phyloP scores from a whole-genome alignment of 2,113 vertebrate species.

The Oriolus oriolus region DNA sequence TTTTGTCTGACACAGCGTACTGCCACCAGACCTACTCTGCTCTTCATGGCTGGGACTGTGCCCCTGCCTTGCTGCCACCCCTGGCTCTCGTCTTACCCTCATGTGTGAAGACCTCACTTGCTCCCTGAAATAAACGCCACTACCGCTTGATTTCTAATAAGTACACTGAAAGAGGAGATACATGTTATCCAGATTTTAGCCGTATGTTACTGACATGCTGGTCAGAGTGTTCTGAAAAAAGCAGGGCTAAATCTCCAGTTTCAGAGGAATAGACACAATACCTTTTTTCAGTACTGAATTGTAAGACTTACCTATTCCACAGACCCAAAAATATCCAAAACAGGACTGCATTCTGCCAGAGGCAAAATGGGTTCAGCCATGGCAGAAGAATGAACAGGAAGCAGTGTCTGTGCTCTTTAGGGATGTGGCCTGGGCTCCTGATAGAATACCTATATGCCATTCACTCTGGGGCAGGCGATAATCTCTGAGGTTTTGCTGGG shows the following conservation, averaged over 20 bases:
- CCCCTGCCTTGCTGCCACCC: not conserved
- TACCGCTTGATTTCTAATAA: not conserved
- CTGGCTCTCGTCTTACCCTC: not conserved
- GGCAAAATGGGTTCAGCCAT: not conserved
- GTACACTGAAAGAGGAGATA: not conserved
- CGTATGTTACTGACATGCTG: not conserved
- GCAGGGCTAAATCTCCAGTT: not conserved
- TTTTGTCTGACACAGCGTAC: not conserved
- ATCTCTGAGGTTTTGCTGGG: not conserved
- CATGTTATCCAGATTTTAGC: not conserved
- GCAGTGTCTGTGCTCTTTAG: not conserved
- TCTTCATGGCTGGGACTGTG: not conserved
- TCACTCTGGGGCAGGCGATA: not conserved
- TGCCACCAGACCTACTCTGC: not conserved
- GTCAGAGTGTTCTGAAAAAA: not conserved
- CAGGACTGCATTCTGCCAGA: not conserved
- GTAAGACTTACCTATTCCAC: not conserved
- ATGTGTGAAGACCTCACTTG: not conserved
- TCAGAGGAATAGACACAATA: not conserved
- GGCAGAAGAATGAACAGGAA: not conserved
- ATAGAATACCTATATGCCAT: not conserved
- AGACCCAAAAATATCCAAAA: not conserved
- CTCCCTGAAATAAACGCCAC: not conserved
- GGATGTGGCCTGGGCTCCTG: not conserved
- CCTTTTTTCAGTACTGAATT: not conserved